Percentiles rank a stretch among this genome's conserved stretches.
Evolutionary conservation across 1,140 invertebrate genomes (phyloP).

Genomic region (Tetramorium alpestre): DNA sequence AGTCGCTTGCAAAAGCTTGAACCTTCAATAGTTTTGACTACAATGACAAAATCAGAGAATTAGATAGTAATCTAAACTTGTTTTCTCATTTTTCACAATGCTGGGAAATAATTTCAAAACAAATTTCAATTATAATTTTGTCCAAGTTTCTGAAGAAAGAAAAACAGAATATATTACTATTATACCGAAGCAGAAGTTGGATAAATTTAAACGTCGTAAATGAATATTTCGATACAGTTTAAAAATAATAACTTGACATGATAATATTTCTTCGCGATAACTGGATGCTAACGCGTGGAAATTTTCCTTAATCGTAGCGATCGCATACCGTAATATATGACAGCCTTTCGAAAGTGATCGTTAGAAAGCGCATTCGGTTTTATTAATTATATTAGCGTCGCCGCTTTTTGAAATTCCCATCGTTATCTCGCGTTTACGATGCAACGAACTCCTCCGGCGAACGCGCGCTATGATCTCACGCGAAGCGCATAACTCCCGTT

Average conservation of each 20-base stretch:
- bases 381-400: slow-evolving; percentile 9
- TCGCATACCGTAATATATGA: not conserved
- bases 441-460: not conserved
- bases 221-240: not conserved
- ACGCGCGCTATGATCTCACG: not conserved
- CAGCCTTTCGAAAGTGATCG: not conserved
- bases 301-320: slow-evolving; percentile 5
- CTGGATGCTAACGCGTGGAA: not conserved
- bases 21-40: not conserved
- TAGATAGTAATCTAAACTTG: not conserved
- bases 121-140: not conserved
- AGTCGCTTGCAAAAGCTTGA: not conserved
- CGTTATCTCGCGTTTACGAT: not conserved
- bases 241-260: not conserved
- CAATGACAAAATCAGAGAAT: not conserved
- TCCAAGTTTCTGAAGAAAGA: not conserved
- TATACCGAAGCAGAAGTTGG: not conserved
- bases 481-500: not conserved
- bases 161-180: not conserved
- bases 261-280: not conserved
- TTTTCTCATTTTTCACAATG: not conserved
- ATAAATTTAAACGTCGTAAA: not conserved
- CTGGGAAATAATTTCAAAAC: not conserved
- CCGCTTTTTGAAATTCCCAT: not conserved
- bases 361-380: slow-evolving; percentile 12